Conservation (phyloP, 1,140 invertebrate species). For the Neodiprion pinetum region DNA sequence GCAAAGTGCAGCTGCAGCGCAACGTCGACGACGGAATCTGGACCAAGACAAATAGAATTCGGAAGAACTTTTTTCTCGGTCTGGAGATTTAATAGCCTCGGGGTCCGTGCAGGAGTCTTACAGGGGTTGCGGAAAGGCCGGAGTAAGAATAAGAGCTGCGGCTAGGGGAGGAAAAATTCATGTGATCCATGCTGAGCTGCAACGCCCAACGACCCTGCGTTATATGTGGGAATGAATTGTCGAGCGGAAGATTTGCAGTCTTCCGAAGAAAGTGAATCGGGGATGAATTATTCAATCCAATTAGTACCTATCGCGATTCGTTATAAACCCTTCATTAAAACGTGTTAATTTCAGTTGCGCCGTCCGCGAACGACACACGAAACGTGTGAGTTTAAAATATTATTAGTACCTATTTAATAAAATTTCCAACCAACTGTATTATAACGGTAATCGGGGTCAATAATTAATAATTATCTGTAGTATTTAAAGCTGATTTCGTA, state of each 20-base stretch:
- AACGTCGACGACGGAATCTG: background rate
- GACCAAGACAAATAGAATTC: constrained; percentile 4
- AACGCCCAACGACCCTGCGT: background rate
- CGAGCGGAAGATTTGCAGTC: background rate
- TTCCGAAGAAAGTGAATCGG: no score
- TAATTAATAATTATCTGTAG: no score
- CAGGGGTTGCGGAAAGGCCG: background rate
- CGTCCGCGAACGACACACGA: no score
- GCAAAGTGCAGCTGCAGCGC: background rate
- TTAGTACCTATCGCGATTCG: background rate
- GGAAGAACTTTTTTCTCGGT: constrained; percentile 1
- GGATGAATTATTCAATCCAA: background rate
- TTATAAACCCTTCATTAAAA: background rate
- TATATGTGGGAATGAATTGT: background rate
- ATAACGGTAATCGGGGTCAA: no score
- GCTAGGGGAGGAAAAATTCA: background rate
- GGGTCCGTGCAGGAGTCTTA: background rate
- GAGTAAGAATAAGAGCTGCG: background rate
- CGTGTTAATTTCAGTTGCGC: no score
- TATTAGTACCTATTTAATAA: no score
- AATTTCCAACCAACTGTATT: no score
- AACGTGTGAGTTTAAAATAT: no score
- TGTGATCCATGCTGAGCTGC: background rate
- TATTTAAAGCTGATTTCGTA: no score
- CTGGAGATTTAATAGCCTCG: background rate